Percentiles rank a stretch among this genome's conserved stretches.
These are phyloP conservation scores for Papilio gigon DNA, from an alignment of 2,888 invertebrate species.

Conservation along the genomic window DNA sequence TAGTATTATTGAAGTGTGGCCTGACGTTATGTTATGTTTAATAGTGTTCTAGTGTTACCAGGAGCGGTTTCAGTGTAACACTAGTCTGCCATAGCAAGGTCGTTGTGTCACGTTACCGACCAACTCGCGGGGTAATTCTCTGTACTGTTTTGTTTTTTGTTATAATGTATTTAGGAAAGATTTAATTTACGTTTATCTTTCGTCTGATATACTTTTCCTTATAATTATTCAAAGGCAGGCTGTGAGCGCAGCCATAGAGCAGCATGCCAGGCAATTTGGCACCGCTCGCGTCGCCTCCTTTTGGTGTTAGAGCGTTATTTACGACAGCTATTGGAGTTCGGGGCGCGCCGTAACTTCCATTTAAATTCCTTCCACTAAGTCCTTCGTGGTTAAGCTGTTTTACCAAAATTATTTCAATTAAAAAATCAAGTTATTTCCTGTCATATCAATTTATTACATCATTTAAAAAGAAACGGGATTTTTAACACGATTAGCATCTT, in stretches of 20 bases:
- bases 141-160: not conserved
- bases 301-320: conserved; percentile 26
- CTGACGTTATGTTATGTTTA: not conserved
- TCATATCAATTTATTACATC: too few relatives aligned
- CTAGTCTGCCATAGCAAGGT: too few relatives aligned
- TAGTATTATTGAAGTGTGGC: conserved; percentile 1
- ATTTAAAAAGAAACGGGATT: too few relatives aligned
- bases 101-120: too few relatives aligned
- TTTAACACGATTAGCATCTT: too few relatives aligned
- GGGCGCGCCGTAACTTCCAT: conserved; percentile 25
- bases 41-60: not conserved
- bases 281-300: conserved; percentile 21
- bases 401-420: conserved; percentile 5
- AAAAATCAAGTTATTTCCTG: not conserved
- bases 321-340: conserved; percentile 28
- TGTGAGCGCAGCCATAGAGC: not conserved
- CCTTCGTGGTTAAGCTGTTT: conserved; percentile 14
- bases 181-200: not conserved
- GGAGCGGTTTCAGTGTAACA: too few relatives aligned
- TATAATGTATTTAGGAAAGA: not conserved
- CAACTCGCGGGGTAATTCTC: too few relatives aligned
- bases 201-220: not conserved
- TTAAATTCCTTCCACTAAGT: conserved; percentile 22
- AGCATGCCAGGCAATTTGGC: conserved; percentile 33
- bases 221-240: conserved; percentile 23